Percentiles rank a stretch among this genome's conserved stretches.
These are phyloP conservation scores for Zaprionus bogoriensis DNA, from an alignment of 2,888 invertebrate genomes.

Conservation along the genomic window DNA sequence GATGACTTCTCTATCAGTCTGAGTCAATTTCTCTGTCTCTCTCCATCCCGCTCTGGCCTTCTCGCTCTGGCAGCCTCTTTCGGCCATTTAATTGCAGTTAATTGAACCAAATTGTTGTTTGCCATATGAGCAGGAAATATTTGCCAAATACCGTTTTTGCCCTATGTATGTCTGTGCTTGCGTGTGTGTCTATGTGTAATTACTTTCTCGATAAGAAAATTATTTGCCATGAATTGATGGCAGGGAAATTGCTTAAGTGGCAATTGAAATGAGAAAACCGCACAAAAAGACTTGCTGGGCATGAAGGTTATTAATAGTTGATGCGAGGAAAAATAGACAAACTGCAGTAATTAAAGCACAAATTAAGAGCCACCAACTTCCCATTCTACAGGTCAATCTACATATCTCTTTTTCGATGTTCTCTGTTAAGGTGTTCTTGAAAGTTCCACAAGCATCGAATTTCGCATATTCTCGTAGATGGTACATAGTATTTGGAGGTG, in stretches of 20 bases:
- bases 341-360: neutral
- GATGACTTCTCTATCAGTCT: no score
- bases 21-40: neutral
- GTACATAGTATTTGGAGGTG: no score
- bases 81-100: slow-evolving; percentile 53
- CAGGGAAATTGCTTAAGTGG: slow-evolving; percentile 28
- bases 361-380: neutral
- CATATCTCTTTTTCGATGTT: no score
- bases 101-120: slow-evolving; percentile 47
- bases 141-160: slow-evolving; percentile 25
- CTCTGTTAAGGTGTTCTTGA: no score
- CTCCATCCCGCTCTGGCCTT: neutral
- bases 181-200: slow-evolving; percentile 1
- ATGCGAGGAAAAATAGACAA: slow-evolving; percentile 1
- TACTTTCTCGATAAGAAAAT: slow-evolving; percentile 21
- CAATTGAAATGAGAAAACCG: slow-evolving; percentile 50
- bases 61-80: slow-evolving; percentile 5
- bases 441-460: no score
- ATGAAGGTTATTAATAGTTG: slow-evolving; percentile 46
- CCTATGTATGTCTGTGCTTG: slow-evolving; percentile 43
- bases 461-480: no score
- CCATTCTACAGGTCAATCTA: no score
- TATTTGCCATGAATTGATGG: slow-evolving; percentile 50
- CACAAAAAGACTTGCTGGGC: slow-evolving; percentile 13
- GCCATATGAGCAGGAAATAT: slow-evolving; percentile 34